These are phyloP conservation scores for Neoaliturus tenellus DNA, from an alignment of 2,888 invertebrate genomes.

Conservation along the genomic window DNA sequence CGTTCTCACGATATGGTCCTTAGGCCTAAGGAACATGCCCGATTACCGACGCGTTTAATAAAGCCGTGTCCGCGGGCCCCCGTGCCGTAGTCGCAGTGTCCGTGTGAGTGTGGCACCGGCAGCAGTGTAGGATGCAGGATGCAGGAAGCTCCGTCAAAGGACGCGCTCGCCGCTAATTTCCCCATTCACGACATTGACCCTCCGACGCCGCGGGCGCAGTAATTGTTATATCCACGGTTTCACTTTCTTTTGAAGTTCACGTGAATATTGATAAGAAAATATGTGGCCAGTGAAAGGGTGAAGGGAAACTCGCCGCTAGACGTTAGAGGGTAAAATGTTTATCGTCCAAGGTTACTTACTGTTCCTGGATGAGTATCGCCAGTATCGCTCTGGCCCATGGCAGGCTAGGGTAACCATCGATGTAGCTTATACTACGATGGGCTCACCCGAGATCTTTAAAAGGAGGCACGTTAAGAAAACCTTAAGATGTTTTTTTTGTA, in stretches of 20 bases:
- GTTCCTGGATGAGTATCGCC: too few relatives aligned
- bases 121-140: not conserved
- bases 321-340: too few relatives aligned
- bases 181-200: conserved; percentile 15
- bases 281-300: not conserved
- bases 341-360: too few relatives aligned
- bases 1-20: too few relatives aligned
- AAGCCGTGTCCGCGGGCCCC: not conserved
- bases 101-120: not conserved
- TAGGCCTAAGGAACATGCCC: not conserved
- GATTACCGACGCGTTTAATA: not conserved
- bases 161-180: conserved; percentile 12
- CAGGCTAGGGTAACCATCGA: too few relatives aligned
- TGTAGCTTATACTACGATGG: too few relatives aligned
- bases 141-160: not conserved
- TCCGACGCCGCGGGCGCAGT: not conserved
- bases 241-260: not conserved
- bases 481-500: too few relatives aligned
- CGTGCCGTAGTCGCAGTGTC: too few relatives aligned
- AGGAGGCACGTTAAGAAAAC: too few relatives aligned
- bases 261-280: conserved; percentile 18
- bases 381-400: too few relatives aligned
- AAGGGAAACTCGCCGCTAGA: too few relatives aligned
- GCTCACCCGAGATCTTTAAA: too few relatives aligned
- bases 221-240: not conserved